A percentile compares a stretch with the other conserved stretches of the same genome.
Evolutionary conservation across 64 coral and sea anemone genomes (phyloP).

Genomic region (Montipora foliosa): DNA sequence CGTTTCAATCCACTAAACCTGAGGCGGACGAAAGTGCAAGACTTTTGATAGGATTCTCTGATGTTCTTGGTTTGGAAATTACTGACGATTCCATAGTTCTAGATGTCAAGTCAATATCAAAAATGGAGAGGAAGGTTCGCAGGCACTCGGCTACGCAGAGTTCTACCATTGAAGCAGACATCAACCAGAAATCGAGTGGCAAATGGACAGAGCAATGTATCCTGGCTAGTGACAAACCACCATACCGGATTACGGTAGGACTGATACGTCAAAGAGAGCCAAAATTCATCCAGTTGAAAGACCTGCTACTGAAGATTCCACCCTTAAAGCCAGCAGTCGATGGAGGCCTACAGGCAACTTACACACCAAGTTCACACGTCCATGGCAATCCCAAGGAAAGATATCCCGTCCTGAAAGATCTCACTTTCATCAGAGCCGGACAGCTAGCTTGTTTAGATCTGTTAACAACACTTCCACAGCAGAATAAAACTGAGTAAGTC

Average conservation of each 20-base stretch:
- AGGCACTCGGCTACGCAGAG: constrained; percentile 5
- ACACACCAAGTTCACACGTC: not conserved
- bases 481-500: constrained; percentile 26
- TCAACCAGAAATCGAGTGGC: not conserved
- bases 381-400: constrained; percentile 13
- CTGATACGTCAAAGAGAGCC: constrained; percentile 2
- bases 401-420: not conserved
- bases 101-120: constrained; percentile 23
- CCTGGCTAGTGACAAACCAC: constrained; percentile 12
- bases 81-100: constrained; percentile 32
- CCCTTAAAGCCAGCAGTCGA: not conserved
- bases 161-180: not conserved
- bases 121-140: constrained; percentile 24
- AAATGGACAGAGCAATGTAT: constrained; percentile 13
- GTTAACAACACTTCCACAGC: constrained; percentile 24
- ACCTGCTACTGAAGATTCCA: not conserved
- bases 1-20: constrained; percentile 6
- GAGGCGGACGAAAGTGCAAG: not conserved
- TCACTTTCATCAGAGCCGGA: not conserved
- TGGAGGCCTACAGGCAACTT: constrained; percentile 25
- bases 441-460: constrained; percentile 21
- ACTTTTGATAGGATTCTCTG: constrained; percentile 24
- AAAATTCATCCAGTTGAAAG: constrained; percentile 15
- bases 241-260: constrained; percentile 5
- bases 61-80: constrained; percentile 17